Base-by-base conservation (phyloP, 2,113 vertebrate genomes). In the Brachypodius melanocephalos region DNA sequence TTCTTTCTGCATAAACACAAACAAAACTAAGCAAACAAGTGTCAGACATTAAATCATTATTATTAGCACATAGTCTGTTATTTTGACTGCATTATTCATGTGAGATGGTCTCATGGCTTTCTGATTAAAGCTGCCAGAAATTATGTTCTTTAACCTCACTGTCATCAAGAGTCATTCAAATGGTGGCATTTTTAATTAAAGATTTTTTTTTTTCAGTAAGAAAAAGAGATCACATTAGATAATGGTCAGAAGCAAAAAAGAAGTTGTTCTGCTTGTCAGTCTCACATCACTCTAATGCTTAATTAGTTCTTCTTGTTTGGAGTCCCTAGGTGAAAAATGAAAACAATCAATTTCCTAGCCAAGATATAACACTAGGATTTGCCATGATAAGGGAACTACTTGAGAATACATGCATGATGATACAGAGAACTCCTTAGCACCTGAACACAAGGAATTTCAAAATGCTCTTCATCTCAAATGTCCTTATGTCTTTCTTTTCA, bases 291-390 rank as follows among this genome's bases (percentile, higher is more conserved):
- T 74, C n/a, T 66, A 66, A 66, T 17, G 24, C 59, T 93, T 96
- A 97, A 95, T 94, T 94, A 90, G 32, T 80, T 92, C 79, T 66
- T 85, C 78, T 81, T 52, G 1, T 81, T 85, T 82, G n/a, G 28
- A 79, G 51, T 83, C 88, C 71, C 85, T 55, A 51, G 67, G 40
- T 73, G 34, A 79, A 85, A 90, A 89, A 85, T 63, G 34, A 88
- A 79, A 96, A 88, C 63, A 82, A 92, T 87, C 57, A 48, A 17
- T 85, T 91, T 88, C 36, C 14, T 29, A 62, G 74, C 45, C n/a
- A 68, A 73, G 82, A 58, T 49, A 59, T 10, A 76, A 66, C 26
- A 38, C 28, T 73, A 74, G 49, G 38, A 65, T 83, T 83, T 88
- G 42, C 49, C 48, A 88, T 54, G 45, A 49, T 79, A 72, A 91